Evolutionary conservation across 2,113 vertebrate species (phyloP), one percentile per base, ranked within the genome.

Genomic region (Gymnobelideus leadbeateri): DNA sequence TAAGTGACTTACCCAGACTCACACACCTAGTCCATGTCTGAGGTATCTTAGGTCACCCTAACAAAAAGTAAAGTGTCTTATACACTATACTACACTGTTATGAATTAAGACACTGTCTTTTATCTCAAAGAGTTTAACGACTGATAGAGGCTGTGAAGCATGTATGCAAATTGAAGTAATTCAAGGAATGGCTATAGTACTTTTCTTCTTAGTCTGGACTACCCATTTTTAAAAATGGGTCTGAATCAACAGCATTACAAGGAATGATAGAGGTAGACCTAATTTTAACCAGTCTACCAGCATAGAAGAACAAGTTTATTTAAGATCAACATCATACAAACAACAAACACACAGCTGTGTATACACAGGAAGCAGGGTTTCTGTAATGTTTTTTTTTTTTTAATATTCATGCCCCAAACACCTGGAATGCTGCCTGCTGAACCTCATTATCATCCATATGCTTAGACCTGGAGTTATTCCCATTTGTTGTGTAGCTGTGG

Each of bases 361-460:
- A 55, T 49, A 19, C 14, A 46, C 57, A 92, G 93, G 14, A 43
- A 91, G 89, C 89, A 97, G 91, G 89, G 91, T 96, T 97, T 96
- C 37, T 3, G 46, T 55, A 91, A 23, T 57, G 46, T 51, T 92
- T 84, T 54, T 53, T 53, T 8, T 55, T 19, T 11, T 23, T 84
- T 94, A 51, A 49, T 6, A 53, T 91, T 96, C 96, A 95, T 97
- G 51, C 89, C 91, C 96, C 52, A 93, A 96, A 95, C 89, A 95
- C 95, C 93, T 97, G 97, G 94, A 95, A 90, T 55, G 19, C 51
- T 97, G 95, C 96, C 97, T 97, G 95, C 97, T 97, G 95, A 96
- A 84, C 89, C 94, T 61, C 93, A 51, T 93, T 93, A 47, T 93
- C 95, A 54, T 94, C 96, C 93, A 95, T 96, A 91, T 98, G 94